phyloP scores from a whole-genome alignment of 1,140 invertebrate genomes.

The Conopomorpha cramerella region DNA sequence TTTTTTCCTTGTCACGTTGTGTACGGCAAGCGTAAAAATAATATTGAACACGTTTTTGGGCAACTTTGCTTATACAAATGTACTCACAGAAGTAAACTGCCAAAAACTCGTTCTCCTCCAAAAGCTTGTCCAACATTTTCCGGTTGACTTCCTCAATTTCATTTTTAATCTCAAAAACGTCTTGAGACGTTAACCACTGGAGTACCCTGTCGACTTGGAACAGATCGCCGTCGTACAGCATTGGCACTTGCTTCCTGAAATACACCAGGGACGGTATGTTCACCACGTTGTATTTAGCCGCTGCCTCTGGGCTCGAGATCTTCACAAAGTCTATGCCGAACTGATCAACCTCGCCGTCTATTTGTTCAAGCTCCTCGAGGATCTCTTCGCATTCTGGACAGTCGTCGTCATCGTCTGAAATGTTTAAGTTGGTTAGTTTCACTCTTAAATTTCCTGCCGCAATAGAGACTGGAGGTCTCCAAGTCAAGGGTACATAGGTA shows the following conservation, averaged over 20 bases:
- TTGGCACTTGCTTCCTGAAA: slow-evolving; percentile 83
- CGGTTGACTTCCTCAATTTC: slow-evolving; percentile 96
- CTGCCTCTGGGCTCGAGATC: slow-evolving; percentile 82
- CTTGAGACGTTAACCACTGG: slow-evolving; percentile 90
- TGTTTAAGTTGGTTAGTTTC: too few species aligned
- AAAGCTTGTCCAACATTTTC: slow-evolving; percentile 91
- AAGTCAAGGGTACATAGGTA: too few species aligned
- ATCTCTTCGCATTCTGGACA: slow-evolving; percentile 89
- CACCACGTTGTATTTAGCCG: slow-evolving; percentile 79
- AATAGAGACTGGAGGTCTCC: too few species aligned
- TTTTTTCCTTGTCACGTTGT: too few species aligned
- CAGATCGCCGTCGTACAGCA: slow-evolving; percentile 90
- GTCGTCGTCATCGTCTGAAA: slow-evolving; percentile 86
- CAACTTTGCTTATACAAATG: slow-evolving; percentile 1
- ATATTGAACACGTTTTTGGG: neutral
- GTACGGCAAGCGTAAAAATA: too few species aligned
- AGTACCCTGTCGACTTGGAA: slow-evolving; percentile 84
- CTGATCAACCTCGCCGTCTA: slow-evolving; percentile 91
- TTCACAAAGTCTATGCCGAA: slow-evolving; percentile 96
- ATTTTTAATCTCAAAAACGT: slow-evolving; percentile 94
- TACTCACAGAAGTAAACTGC: slow-evolving; percentile 94
- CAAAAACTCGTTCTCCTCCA: slow-evolving; percentile 93
- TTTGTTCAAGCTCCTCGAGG: slow-evolving; percentile 86
- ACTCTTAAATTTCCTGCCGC: too few species aligned
- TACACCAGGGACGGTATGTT: slow-evolving; percentile 87